Evolutionary conservation across 2,888 invertebrate genomes (phyloP).

Genomic region (Opisthograptis luteolata): DNA sequence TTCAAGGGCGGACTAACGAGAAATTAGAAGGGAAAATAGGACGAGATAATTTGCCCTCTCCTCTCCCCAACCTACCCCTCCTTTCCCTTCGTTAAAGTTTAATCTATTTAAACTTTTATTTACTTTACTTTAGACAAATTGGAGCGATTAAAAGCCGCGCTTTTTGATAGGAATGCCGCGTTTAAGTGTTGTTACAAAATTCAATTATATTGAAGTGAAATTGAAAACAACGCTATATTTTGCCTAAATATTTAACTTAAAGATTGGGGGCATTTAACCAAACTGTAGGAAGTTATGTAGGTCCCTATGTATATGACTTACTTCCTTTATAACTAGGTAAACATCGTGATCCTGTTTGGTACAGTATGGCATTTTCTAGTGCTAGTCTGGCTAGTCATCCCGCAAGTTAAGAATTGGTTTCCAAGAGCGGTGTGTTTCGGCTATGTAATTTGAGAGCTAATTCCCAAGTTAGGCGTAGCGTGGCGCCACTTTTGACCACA

Average conservation of each 20-base stretch:
- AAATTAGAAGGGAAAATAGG: slow-evolving; percentile 81
- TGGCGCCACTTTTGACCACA: too few relatives aligned
- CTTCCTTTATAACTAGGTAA: too few relatives aligned
- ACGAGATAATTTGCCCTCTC: slow-evolving; percentile 76
- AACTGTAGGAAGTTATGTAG: too few relatives aligned
- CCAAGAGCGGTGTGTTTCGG: too few relatives aligned
- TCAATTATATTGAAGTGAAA: slow-evolving; percentile 20
- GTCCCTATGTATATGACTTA: too few relatives aligned
- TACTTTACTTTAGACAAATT: slow-evolving; percentile 76
- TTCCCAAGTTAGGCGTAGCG: too few relatives aligned
- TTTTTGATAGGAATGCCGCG: slow-evolving; percentile 52
- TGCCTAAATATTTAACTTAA: not conserved
- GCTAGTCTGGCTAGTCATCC: too few relatives aligned
- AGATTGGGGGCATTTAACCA: too few relatives aligned
- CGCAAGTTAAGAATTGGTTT: too few relatives aligned
- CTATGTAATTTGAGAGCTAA: too few relatives aligned
- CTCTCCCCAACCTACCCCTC: slow-evolving; percentile 42
- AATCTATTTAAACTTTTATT: slow-evolving; percentile 83
- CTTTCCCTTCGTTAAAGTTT: slow-evolving; percentile 71
- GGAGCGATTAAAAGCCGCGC: slow-evolving; percentile 68
- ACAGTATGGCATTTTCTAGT: too few relatives aligned
- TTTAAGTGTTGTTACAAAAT: slow-evolving; percentile 46
- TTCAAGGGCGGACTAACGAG: slow-evolving; percentile 64
- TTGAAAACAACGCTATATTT: slow-evolving; percentile 9
- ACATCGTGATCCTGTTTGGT: too few relatives aligned